These are phyloP conservation scores for Dastarcus helophoroides DNA, from an alignment of 2,888 invertebrate species.

Conservation along the genomic window DNA sequence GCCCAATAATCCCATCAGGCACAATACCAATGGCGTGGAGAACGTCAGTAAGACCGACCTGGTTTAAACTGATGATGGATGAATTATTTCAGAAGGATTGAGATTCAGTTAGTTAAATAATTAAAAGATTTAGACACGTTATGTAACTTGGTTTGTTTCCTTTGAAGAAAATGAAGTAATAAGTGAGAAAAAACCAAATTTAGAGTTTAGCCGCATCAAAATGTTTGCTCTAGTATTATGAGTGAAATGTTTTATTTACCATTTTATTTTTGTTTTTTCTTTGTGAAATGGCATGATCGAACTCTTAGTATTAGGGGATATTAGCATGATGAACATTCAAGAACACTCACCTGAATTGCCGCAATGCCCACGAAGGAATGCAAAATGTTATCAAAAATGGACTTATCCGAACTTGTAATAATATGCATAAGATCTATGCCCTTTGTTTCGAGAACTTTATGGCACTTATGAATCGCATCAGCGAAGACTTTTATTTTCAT, in stretches of 20 bases:
- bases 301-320: too few species aligned
- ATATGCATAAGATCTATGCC: constrained; percentile 52
- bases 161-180: too few species aligned
- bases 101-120: constrained; percentile 1
- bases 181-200: too few species aligned
- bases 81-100: not conserved
- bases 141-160: too few species aligned
- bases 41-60: constrained; percentile 43
- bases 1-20: constrained; percentile 69
- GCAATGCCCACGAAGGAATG: constrained; percentile 65
- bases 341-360: constrained; percentile 43
- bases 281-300: not conserved
- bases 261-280: constrained; percentile 1
- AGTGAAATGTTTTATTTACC: too few species aligned
- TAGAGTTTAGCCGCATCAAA: too few species aligned
- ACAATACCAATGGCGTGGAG: constrained; percentile 46
- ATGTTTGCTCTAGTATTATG: too few species aligned
- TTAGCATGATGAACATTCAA: constrained; percentile 2
- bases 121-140: not conserved
- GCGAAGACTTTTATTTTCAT: constrained; percentile 56
- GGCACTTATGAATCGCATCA: constrained; percentile 47
- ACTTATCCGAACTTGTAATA: constrained; percentile 43
- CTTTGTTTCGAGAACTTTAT: constrained; percentile 44
- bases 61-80: too few species aligned
- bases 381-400: constrained; percentile 52